These are phyloP conservation scores for Drosophila arizonae DNA, from an alignment of 1,140 invertebrate genomes.

Conservation along the genomic window DNA sequence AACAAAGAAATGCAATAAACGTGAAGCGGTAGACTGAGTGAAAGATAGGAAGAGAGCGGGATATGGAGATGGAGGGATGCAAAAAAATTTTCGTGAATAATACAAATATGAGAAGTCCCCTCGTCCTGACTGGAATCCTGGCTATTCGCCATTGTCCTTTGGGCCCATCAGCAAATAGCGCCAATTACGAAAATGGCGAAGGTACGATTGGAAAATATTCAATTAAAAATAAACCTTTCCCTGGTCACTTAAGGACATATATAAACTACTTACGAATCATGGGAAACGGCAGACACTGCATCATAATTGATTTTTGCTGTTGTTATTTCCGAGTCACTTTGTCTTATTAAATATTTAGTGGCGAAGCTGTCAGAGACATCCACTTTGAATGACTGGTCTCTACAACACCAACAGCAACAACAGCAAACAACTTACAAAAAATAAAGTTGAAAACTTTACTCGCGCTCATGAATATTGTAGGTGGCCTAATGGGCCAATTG, in stretches of 20 bases:
- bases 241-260: constrained; percentile 5
- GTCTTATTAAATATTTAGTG: constrained; percentile 79
- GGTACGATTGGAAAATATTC: constrained; percentile 55
- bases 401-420: too few relatives aligned
- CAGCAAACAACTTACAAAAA: constrained; percentile 52
- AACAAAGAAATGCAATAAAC: constrained; percentile 66
- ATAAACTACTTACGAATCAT: constrained; percentile 69
- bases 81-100: constrained; percentile 64
- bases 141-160: constrained; percentile 36
- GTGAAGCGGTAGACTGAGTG: constrained; percentile 35
- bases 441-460: constrained; percentile 41
- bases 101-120: constrained; percentile 43
- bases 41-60: background rate
- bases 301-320: constrained; percentile 68
- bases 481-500: constrained; percentile 28
- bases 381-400: constrained; percentile 49
- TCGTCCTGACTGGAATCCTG: background rate
- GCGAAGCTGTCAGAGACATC: constrained; percentile 63
- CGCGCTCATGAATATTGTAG: constrained; percentile 60
- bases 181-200: constrained; percentile 45
- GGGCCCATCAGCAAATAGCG: constrained; percentile 34
- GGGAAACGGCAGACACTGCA: constrained; percentile 15
- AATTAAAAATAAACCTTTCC: constrained; percentile 59
- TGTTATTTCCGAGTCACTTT: constrained; percentile 63
- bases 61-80: background rate